phyloP scores from a whole-genome alignment of 2,113 vertebrate species.

The Cryptomyrus ogoouensis region DNA sequence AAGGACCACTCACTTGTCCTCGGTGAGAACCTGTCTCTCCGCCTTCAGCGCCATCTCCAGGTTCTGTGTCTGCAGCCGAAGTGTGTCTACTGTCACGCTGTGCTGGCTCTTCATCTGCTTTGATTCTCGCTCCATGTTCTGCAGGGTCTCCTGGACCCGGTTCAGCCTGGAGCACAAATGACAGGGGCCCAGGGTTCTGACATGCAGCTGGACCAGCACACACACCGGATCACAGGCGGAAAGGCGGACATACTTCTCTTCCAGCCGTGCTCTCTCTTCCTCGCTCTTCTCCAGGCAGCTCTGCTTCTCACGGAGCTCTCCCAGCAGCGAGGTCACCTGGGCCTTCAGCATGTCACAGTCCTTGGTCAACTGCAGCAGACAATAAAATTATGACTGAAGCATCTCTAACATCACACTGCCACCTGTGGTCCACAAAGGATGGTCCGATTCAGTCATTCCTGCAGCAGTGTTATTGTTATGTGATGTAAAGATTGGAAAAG shows the following conservation, averaged over 20 bases:
- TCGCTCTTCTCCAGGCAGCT: constrained; percentile 68
- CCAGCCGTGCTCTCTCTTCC: constrained; percentile 58
- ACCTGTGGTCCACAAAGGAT: not conserved
- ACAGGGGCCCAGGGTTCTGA: not conserved
- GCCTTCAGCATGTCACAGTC: constrained; percentile 77
- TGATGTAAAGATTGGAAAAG: not conserved
- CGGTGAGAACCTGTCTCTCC: constrained; percentile 72
- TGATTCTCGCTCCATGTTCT: constrained; percentile 62
- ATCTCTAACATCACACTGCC: not conserved
- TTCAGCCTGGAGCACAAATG: constrained; percentile 50
- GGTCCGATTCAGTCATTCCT: not conserved
- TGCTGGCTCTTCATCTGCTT: constrained; percentile 74
- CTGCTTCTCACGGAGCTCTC: constrained; percentile 78
- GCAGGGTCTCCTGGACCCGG: constrained; percentile 55
- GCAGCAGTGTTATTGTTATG: not conserved
- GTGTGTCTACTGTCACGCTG: constrained; percentile 71
- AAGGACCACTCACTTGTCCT: constrained; percentile 69
- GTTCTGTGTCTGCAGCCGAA: constrained; percentile 74
- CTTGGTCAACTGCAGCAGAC: constrained; percentile 59
- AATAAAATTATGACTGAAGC: not conserved
- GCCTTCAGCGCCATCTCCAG: constrained; percentile 74
- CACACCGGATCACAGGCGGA: too few species aligned
- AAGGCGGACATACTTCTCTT: constrained; percentile 58
- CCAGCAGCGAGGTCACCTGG: constrained; percentile 79
- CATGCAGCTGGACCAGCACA: not conserved